A percentile compares a stretch with the other conserved stretches of the same genome.
phyloP scores from a whole-genome alignment of 2,113 vertebrate genomes.

The Callionymus lyra region DNA sequence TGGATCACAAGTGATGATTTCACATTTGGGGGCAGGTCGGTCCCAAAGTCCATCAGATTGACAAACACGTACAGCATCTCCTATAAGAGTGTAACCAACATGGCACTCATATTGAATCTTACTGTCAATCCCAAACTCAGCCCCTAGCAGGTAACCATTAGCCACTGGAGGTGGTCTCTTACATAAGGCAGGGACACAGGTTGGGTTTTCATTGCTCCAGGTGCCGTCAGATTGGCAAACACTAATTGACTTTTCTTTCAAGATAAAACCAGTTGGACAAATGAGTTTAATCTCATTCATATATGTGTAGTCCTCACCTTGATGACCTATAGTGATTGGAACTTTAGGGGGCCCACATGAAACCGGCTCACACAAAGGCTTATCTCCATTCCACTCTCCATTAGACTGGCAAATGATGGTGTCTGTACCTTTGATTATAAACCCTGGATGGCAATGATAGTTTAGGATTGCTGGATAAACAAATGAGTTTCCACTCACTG shows the following conservation, averaged over 20 bases:
- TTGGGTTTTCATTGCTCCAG: constrained; percentile 75
- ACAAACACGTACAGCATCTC: constrained; percentile 65
- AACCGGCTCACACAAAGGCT: constrained; percentile 75
- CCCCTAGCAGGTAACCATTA: constrained; percentile 68
- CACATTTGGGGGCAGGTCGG: constrained; percentile 71
- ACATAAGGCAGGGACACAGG: constrained; percentile 72
- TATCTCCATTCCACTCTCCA: constrained; percentile 74
- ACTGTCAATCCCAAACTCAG: constrained; percentile 70
- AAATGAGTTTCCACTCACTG: constrained; percentile 65
- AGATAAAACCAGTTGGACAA: constrained; percentile 75
- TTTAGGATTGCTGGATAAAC: constrained; percentile 61
- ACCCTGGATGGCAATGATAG: constrained; percentile 80
- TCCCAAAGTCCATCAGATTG: constrained; percentile 80
- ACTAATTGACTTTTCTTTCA: constrained; percentile 69
- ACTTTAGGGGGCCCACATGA: constrained; percentile 73
- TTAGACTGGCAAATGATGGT: constrained; percentile 75
- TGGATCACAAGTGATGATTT: constrained; percentile 74
- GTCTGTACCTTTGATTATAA: constrained; percentile 67
- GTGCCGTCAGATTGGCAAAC: constrained; percentile 78
- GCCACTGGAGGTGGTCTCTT: constrained; percentile 51
- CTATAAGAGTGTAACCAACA: constrained; percentile 74
- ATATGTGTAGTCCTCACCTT: constrained; percentile 71
- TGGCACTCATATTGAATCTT: constrained; percentile 75
- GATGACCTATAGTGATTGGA: constrained; percentile 61
- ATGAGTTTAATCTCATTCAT: constrained; percentile 64